Conservation (phyloP, 1,140 invertebrate genomes). For the Sarcophaga bullata region DNA sequence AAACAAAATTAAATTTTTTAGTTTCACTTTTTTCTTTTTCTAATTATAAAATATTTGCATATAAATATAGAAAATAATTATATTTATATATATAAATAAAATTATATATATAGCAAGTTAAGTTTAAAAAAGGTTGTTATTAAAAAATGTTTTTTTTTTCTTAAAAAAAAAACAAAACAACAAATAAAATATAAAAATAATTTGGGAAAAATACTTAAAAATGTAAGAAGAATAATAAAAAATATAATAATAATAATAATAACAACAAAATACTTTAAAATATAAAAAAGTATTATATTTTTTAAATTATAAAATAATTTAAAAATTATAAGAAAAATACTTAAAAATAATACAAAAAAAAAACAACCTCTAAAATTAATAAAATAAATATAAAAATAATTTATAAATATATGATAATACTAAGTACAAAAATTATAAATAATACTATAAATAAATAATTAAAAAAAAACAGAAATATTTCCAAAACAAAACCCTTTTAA, state of each 20-base stretch:
- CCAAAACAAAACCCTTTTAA: not conserved
- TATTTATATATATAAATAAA: conserved; percentile 10
- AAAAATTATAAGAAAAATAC: conserved; percentile 16
- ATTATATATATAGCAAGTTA: conserved; percentile 18
- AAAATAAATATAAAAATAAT: conserved; percentile 20
- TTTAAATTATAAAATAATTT: not conserved
- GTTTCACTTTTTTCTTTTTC: no score
- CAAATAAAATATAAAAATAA: not conserved
- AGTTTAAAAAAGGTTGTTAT: conserved; percentile 39
- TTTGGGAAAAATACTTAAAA: conserved; percentile 39
- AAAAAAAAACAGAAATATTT: not conserved
- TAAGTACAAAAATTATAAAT: conserved; percentile 28
- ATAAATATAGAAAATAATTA: not conserved
- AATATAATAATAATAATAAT: conserved; percentile 13
- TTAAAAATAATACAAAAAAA: no score
- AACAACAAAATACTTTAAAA: not conserved
- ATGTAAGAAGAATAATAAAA: not conserved
- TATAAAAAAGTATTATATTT: conserved; percentile 19
- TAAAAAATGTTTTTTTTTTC: conserved; percentile 22
- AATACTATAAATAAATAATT: not conserved
- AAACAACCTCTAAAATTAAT: not conserved
- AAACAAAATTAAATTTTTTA: not conserved
- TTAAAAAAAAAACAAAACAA: not conserved
- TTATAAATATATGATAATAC: not conserved
- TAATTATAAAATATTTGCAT: not conserved